phyloP scores from a whole-genome alignment of 2,797 vertebrate species.

The Phaenicophaeus curvirostris region DNA sequence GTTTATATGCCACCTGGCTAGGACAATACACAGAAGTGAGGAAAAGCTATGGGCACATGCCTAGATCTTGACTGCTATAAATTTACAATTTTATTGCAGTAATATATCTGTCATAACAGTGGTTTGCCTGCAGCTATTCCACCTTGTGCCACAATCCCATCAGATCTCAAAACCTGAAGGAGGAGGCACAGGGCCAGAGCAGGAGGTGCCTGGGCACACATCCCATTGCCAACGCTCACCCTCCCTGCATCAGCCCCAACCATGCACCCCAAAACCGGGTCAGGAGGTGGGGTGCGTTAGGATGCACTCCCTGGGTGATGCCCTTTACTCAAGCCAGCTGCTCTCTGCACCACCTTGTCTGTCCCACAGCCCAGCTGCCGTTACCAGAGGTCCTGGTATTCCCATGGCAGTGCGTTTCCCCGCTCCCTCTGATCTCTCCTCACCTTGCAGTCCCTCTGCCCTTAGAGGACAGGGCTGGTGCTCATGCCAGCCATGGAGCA shows the following conservation, averaged over 20 bases:
- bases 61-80: background rate
- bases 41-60: background rate
- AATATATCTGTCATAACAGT: constrained; percentile 5
- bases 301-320: background rate
- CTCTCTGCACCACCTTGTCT: background rate
- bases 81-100: constrained; percentile 26
- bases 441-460: background rate
- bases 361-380: background rate
- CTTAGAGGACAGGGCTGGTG: background rate
- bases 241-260: accelerated
- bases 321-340: background rate
- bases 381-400: background rate
- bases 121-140: background rate
- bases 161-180: background rate
- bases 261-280: background rate
- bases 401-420: background rate
- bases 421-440: background rate
- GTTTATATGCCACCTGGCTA: background rate
- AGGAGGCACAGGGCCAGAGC: accelerated
- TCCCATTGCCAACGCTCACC: accelerated
- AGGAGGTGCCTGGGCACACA: accelerated
- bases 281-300: accelerated
- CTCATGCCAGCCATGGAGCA: background rate
- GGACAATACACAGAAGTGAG: background rate
- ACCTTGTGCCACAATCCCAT: background rate